Conservation (phyloP, 2,888 invertebrate genomes). For the Helicoverpa assulta region DNA sequence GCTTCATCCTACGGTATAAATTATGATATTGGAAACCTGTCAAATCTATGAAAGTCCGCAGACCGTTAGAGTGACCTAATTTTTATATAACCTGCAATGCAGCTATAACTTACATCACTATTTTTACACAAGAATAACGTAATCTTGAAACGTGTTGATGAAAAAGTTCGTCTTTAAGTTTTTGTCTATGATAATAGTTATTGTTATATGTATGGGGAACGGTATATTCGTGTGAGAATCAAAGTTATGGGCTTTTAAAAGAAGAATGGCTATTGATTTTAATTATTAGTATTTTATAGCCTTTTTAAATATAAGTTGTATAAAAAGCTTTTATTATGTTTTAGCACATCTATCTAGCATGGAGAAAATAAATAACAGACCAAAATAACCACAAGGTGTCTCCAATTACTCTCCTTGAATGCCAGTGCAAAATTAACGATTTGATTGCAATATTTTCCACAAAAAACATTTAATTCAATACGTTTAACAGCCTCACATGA, state of each 20-base stretch:
- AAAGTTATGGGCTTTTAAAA: too few species aligned
- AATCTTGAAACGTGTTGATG: conserved; percentile 6
- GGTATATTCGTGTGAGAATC: not conserved
- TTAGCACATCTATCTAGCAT: too few species aligned
- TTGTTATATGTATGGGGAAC: not conserved
- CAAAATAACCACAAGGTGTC: too few species aligned
- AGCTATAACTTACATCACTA: conserved; percentile 66
- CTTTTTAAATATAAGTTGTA: too few species aligned
- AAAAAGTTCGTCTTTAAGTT: conserved; percentile 13
- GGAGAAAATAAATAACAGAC: too few species aligned
- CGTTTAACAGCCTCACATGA: conserved; percentile 19
- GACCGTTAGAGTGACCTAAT: conserved; percentile 78
- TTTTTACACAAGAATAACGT: conserved; percentile 52
- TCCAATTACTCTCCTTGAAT: too few species aligned
- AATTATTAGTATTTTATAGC: too few species aligned
- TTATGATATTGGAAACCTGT: conserved; percentile 74
- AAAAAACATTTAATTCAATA: not conserved
- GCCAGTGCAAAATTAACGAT: not conserved
- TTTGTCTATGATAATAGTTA: not conserved
- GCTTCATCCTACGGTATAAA: conserved; percentile 45
- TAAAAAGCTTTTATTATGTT: too few species aligned
- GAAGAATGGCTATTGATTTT: too few species aligned
- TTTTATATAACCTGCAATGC: conserved; percentile 85
- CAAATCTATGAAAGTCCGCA: conserved; percentile 70
- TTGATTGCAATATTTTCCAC: not conserved